phyloP scores from a whole-genome alignment of 2,113 vertebrate genomes.

The Xyrauchen texanus region DNA sequence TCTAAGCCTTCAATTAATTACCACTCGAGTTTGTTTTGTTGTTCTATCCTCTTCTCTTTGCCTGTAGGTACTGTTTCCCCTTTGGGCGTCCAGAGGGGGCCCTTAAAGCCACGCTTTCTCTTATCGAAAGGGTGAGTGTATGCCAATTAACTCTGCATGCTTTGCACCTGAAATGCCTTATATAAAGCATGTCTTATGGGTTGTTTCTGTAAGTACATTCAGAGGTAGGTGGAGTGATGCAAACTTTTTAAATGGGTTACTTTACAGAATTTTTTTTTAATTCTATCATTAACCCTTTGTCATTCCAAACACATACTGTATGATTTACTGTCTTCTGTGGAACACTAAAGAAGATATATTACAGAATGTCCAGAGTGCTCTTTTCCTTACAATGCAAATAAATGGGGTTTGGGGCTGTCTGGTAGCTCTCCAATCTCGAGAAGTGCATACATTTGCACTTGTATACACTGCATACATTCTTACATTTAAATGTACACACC shows the following conservation, averaged over 20 bases:
- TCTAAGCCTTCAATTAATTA: conserved; percentile 11
- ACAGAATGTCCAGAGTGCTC: no score
- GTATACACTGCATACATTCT: no score
- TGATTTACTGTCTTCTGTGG: no score
- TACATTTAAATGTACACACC: no score
- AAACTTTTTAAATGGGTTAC: no score
- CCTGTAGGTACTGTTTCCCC: conserved; percentile 93
- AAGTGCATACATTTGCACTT: neutral
- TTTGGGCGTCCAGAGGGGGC: conserved; percentile 98
- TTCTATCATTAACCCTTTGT: no score
- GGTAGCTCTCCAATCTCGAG: neutral
- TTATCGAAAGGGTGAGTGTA: conserved; percentile 90
- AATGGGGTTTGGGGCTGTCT: no score
- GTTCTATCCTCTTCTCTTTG: conserved; percentile 33
- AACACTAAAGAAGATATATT: no score
- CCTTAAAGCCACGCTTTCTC: conserved; percentile 94
- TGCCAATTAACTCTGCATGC: conserved; percentile 8
- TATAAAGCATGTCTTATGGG: neutral
- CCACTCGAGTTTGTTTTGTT: conserved; percentile 58
- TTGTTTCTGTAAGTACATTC: neutral
- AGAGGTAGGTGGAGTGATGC: no score
- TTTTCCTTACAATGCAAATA: no score
- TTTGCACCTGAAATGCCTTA: neutral
- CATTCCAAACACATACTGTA: no score
- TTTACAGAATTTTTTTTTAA: no score